Percentiles rank a stretch among this genome's conserved stretches.
phyloP scores from a whole-genome alignment of 1,140 invertebrate species.

The Tetramorium alpestre region DNA sequence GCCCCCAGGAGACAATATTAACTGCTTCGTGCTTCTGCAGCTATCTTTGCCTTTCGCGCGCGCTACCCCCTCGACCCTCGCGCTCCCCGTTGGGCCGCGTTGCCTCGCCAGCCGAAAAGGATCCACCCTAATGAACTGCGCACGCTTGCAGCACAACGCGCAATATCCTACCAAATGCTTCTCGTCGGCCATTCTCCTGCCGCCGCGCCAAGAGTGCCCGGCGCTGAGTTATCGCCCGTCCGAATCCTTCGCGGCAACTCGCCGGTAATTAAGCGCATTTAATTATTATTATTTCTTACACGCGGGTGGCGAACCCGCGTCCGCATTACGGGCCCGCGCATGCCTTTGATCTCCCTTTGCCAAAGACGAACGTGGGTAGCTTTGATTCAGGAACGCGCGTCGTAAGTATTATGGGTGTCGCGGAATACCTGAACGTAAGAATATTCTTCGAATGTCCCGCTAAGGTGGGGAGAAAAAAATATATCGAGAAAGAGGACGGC shows the following conservation, averaged over 20 bases:
- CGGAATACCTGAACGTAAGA: not conserved
- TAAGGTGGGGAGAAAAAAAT: not conserved
- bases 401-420: not conserved
- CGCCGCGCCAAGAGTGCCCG: conserved; percentile 2
- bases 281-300: conserved; percentile 75
- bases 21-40: conserved; percentile 84
- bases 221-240: conserved; percentile 73
- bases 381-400: conserved; percentile 18
- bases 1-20: conserved; percentile 85
- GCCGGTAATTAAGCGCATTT: conserved; percentile 75
- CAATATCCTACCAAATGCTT: conserved; percentile 65
- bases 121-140: conserved; percentile 77
- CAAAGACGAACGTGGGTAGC: conserved; percentile 16
- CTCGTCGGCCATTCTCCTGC: conserved; percentile 51
- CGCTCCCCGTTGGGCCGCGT: not conserved
- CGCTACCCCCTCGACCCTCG: conserved; percentile 65
- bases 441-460: not conserved
- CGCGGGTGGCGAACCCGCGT: conserved; percentile 70
- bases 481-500: not conserved
- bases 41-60: conserved; percentile 75
- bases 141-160: conserved; percentile 53
- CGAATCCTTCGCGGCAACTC: conserved; percentile 66
- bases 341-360: conserved; percentile 63
- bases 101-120: conserved; percentile 64
- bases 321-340: conserved; percentile 62